Evolutionary conservation across 37 sponge, comb jelly and placozoan genomes (phyloP).

Genomic region (Ianthella basta): DNA sequence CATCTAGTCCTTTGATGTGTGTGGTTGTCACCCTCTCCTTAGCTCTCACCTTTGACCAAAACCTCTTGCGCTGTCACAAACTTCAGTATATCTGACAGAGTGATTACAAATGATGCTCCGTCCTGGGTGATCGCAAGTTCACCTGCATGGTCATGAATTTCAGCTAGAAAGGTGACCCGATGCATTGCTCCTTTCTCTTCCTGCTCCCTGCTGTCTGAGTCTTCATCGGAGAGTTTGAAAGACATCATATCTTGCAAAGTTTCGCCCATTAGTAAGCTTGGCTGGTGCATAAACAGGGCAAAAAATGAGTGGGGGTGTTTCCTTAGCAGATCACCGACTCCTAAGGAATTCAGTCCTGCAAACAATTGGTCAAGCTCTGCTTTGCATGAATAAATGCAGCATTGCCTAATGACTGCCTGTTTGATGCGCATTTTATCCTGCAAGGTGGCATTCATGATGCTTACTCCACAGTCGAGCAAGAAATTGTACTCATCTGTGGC

Average conservation of each 20-base stretch:
- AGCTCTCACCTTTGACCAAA: too few species aligned
- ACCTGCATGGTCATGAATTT: neutral
- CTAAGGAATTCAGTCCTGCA: conserved; percentile 7
- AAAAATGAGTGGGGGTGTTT: neutral
- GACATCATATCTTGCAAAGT: neutral
- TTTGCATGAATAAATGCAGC: conserved; percentile 4
- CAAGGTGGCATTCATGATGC: too few species aligned
- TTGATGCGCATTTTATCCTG: too few species aligned
- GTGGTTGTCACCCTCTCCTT: too few species aligned
- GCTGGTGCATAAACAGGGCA: neutral
- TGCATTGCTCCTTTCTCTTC: conserved; percentile 1
- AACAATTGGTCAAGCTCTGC: neutral
- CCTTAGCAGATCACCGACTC: neutral
- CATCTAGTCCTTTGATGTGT: too few species aligned
- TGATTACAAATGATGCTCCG: neutral
- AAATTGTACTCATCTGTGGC: too few species aligned
- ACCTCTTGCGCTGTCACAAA: too few species aligned
- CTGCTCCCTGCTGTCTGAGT: neutral
- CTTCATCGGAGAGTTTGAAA: neutral
- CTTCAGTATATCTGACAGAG: neutral
- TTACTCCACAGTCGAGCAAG: too few species aligned
- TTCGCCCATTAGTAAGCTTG: neutral
- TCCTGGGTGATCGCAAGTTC: neutral
- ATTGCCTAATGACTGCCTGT: too few species aligned
- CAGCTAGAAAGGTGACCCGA: neutral